Evolutionary conservation across 2,888 invertebrate genomes (phyloP).

Genomic region (Antheraea assamensis): DNA sequence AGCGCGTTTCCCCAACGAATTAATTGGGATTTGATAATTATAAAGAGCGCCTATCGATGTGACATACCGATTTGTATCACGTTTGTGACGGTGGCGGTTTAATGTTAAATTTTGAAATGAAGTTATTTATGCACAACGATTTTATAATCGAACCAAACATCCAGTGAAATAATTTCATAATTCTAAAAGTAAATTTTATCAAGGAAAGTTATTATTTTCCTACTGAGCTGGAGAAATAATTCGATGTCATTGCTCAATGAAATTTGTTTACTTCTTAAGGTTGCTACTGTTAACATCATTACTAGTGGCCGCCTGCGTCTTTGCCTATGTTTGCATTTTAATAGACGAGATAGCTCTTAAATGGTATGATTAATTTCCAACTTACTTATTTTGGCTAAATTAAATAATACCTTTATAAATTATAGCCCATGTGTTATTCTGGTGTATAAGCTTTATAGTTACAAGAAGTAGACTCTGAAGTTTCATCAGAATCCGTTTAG

Average conservation of each 20-base stretch:
- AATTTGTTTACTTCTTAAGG: neutral
- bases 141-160: neutral
- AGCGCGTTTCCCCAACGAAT: slow-evolving; percentile 71
- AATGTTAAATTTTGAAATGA: neutral
- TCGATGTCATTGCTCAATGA: neutral
- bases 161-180: neutral
- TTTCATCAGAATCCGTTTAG: no score
- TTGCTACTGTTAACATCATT: no score
- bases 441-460: no score
- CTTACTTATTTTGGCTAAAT: no score
- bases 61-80: slow-evolving; percentile 33
- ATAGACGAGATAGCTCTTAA: no score
- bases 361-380: no score
- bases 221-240: neutral
- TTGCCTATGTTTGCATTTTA: no score
- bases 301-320: no score
- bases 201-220: neutral
- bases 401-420: no score
- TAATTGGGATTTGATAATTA: slow-evolving; percentile 73
- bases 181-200: slow-evolving; percentile 4
- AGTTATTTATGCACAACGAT: neutral
- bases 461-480: no score
- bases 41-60: slow-evolving; percentile 52
- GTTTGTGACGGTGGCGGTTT: neutral
- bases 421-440: no score